Percentiles rank a stretch among this genome's conserved stretches.
These are phyloP conservation scores for Carcina quercana DNA, from an alignment of 2,888 invertebrate species.

Conservation along the genomic window DNA sequence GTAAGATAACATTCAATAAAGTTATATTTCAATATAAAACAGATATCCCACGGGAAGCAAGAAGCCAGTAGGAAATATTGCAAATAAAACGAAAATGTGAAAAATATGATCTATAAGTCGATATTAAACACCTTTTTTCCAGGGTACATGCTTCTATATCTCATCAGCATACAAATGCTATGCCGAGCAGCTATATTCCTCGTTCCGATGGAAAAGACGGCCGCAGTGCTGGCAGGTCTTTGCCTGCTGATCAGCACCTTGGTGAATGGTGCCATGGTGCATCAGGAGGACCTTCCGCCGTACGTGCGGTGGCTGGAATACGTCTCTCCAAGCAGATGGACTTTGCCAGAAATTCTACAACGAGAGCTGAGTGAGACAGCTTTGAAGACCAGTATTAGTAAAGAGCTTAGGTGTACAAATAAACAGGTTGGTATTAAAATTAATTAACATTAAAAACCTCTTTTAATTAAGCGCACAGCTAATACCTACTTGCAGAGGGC, in stretches of 20 bases:
- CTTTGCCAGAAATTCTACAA: slow-evolving; percentile 78
- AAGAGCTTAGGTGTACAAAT: slow-evolving; percentile 76
- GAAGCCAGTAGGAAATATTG: too few relatives aligned
- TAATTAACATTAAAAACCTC: too few relatives aligned
- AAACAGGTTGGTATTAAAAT: too few relatives aligned
- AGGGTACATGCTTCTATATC: slow-evolving; percentile 83
- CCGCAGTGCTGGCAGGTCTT: slow-evolving; percentile 76
- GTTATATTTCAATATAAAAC: too few relatives aligned
- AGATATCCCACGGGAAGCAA: too few relatives aligned
- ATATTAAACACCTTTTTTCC: too few relatives aligned
- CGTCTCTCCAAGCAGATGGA: slow-evolving; percentile 83
- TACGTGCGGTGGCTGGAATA: slow-evolving; percentile 80
- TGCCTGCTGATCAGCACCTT: slow-evolving; percentile 76
- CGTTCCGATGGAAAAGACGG: slow-evolving; percentile 77
- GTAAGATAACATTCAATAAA: too few relatives aligned
- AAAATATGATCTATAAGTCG: too few relatives aligned
- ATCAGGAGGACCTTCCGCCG: slow-evolving; percentile 78
- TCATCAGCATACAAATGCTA: slow-evolving; percentile 80
- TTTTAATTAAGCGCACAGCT: too few relatives aligned
- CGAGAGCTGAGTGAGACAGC: slow-evolving; percentile 80
- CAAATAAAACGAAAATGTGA: too few relatives aligned
- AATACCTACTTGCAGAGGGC: too few relatives aligned
- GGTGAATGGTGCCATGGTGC: slow-evolving; percentile 80
- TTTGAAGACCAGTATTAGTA: slow-evolving; percentile 66
- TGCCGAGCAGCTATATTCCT: slow-evolving; percentile 80